Base-by-base conservation (phyloP, 2,888 invertebrate genomes). In the Colostygia pectinataria region DNA sequence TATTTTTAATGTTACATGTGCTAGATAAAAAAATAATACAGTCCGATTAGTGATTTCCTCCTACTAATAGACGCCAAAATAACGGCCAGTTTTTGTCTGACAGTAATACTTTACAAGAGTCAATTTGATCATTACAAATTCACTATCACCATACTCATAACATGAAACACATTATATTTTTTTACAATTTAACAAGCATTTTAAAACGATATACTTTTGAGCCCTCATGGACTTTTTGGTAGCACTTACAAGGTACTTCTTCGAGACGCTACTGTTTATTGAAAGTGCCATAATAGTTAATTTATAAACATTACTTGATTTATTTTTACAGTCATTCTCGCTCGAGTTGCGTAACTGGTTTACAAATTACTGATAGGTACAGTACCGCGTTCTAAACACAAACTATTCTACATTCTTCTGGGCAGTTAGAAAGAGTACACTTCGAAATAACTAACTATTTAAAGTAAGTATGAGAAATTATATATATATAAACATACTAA, bases 11-110 rank as follows among this genome's bases (percentile, higher is more conserved):
- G 80, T 87, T 88, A 88, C 86, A 88, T 85, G 86, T 88, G 83
- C 87, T 87, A 83, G 81, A 82, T 86, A 86, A 86, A 90, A 89
- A 87, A 89, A 89, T 88, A 88, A 88, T 86, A 88, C 88, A 88
- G 85, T 88, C 83, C 80, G 76, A 88, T 86, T 84, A 85, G 82
- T 83, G 80, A 82, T 80, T 80, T 82, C 76, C 72, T 82, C 77
- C 75, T 72, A 71, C 74, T 72, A 72, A 71, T 61, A 72, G 58
- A 61, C 53, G 52, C 54, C 56, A 56, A 63, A 52, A 59, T 61
- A 55, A 52, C 61, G 59, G 37, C 54, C 49, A 33, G 39, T 39
- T 55, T 53, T 56, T 57, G 53, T 51, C 62, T 42, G 40, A 59
- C 47, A 60, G 53, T 57, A 56, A 61, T 53, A 66, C 66, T 70